Evolutionary conservation across 2,888 invertebrate species (phyloP).

Genomic region (Troglohyphantes excavatus): DNA sequence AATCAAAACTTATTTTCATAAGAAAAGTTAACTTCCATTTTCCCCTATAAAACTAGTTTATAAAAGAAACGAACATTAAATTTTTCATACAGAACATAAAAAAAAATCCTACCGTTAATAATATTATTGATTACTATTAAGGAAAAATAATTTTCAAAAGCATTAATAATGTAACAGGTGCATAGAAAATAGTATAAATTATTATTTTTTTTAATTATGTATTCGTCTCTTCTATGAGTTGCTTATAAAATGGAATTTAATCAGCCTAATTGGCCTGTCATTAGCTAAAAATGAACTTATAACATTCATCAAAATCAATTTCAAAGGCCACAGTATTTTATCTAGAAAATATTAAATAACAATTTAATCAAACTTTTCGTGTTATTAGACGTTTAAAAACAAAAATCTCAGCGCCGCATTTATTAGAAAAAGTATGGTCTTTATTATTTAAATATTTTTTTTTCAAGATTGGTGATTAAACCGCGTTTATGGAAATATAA

Average conservation of each 20-base stretch:
- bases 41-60: too few relatives aligned
- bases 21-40: too few relatives aligned
- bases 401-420: background rate
- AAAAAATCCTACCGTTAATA: too few relatives aligned
- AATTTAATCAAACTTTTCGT: background rate
- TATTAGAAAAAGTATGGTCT: background rate
- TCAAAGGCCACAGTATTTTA: background rate
- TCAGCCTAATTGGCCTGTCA: background rate
- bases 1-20: too few relatives aligned
- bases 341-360: background rate
- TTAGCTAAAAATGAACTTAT: background rate
- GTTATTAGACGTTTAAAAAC: background rate
- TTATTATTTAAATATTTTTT: background rate
- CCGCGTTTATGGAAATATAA: constrained; percentile 24
- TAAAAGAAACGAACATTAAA: too few relatives aligned
- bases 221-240: background rate
- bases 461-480: constrained; percentile 1
- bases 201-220: too few relatives aligned
- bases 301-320: background rate
- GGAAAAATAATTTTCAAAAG: too few relatives aligned
- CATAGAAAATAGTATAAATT: too few relatives aligned
- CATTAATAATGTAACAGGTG: too few relatives aligned
- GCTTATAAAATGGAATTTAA: background rate
- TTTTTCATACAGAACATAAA: too few relatives aligned
- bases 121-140: too few relatives aligned